Evolutionary conservation across 2,888 invertebrate species (phyloP), one percentile per base, ranked within the genome.

Genomic region (Zhuqinia jingwanae): DNA sequence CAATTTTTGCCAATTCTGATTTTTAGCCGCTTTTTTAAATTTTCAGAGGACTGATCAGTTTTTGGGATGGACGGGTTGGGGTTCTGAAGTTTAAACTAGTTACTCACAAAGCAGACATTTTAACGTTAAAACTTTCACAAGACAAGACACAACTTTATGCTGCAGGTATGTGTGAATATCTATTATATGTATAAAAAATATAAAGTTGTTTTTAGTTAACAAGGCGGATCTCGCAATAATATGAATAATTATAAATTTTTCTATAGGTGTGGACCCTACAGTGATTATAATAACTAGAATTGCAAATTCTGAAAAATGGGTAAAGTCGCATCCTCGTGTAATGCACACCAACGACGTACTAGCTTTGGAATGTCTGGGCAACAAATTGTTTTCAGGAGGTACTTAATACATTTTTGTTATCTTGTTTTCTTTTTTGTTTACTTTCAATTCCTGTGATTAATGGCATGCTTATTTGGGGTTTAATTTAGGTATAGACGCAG

Each of bases 271-370:
- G 50, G 97, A 98, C 92, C 96, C 98, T 0, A 93, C 95, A 0
- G 95, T 98, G 45, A 94, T 95, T 8, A 95, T 95, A 91, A 97
- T 96, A 92, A 94, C 94, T 13, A 95, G 95, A 92, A 95, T 96
- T 92, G 93, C 47, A 93, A 94, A 30, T 92, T 93, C 90, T 88
- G 93, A 93, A n/a, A 95, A 95, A 88, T 98, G 98, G 98, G 95
- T 97, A 0, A 96, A 95, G 91, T 95, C 95, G 90, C 94, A 96
- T 8, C 96, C 96, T 89, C 94, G 96, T 86, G 94, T 94, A 91
- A 95, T 96, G 75, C 98, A 98, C 92, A 95, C 95, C 70, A 97
- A 98, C 92, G 98, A 98, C 93, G 97, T 98, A 0, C 94, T 96
- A 91, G 94, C 95, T 0, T 92, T 98, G 76, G 93, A 94, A 1